Percentiles rank a stretch among this genome's conserved stretches.
These are phyloP conservation scores for Cryptocephalus primarius DNA, from an alignment of 2,888 invertebrate species.

Conservation along the genomic window DNA sequence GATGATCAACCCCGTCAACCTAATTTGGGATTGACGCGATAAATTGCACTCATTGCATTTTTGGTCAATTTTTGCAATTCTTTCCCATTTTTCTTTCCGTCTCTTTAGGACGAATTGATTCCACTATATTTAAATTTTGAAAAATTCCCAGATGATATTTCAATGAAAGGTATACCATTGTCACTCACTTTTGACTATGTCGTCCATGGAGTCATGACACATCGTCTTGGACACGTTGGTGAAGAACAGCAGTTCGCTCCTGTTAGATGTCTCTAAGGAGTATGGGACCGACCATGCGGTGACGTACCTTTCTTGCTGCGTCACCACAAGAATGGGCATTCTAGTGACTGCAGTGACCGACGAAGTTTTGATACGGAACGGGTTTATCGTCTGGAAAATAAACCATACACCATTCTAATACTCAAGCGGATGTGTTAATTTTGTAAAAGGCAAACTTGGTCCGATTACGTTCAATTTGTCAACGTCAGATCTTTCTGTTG, in stretches of 20 bases:
- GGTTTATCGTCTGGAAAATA: constrained; percentile 14
- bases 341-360: constrained; percentile 39
- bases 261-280: constrained; percentile 37
- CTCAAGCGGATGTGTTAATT: neutral
- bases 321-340: constrained; percentile 61
- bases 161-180: too few species aligned
- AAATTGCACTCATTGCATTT: too few species aligned
- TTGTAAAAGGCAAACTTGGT: too few species aligned
- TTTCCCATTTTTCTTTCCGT: too few species aligned
- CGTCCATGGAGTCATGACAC: constrained; percentile 42
- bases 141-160: too few species aligned
- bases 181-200: constrained; percentile 5
- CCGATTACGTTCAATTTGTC: too few species aligned
- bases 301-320: constrained; percentile 61
- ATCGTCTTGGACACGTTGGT: constrained; percentile 50
- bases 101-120: too few species aligned
- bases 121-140: too few species aligned
- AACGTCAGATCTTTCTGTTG: too few species aligned
- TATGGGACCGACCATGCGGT: constrained; percentile 72
- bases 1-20: too few species aligned
- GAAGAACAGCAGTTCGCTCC: constrained; percentile 35
- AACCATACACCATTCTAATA: neutral
- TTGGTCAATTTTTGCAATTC: too few species aligned
- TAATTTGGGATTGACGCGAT: too few species aligned
- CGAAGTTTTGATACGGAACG: constrained; percentile 36